These are phyloP conservation scores for Eremobia ochroleuca DNA, from an alignment of 2,888 invertebrate species.

Conservation along the genomic window DNA sequence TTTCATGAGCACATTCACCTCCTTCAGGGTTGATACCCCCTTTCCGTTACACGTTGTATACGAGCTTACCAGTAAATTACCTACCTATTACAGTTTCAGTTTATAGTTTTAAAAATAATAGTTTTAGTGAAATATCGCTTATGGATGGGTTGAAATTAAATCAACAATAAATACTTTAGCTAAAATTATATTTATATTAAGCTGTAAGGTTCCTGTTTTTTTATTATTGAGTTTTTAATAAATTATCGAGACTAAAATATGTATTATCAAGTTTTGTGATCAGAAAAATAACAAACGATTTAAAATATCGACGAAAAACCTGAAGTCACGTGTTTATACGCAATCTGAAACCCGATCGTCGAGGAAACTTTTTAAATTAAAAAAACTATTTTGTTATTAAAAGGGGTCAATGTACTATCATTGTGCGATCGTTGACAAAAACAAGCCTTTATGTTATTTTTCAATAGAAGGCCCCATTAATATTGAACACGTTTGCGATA, in stretches of 20 bases:
- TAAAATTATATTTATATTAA: not conserved
- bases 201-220: not conserved
- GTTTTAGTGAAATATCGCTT: not conserved
- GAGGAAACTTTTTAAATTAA: conserved; percentile 7
- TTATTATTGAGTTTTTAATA: not conserved
- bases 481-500: conserved; percentile 44
- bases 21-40: too few species aligned
- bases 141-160: not conserved
- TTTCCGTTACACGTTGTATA: too few species aligned
- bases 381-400: conserved; percentile 13
- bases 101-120: not conserved
- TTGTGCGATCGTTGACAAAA: conserved; percentile 38
- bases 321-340: conserved; percentile 15
- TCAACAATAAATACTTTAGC: not conserved
- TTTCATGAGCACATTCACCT: too few species aligned
- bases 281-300: conserved; percentile 1
- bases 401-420: conserved; percentile 50
- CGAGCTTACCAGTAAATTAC: not conserved
- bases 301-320: conserved; percentile 7
- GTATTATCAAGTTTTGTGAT: not conserved
- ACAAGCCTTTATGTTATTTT: conserved; percentile 34
- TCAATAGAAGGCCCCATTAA: conserved; percentile 27
- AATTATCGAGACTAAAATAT: not conserved
- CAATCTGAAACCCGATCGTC: not conserved
- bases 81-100: not conserved